Conservation (phyloP, 1,140 invertebrate species). For the Phortica variegata region DNA sequence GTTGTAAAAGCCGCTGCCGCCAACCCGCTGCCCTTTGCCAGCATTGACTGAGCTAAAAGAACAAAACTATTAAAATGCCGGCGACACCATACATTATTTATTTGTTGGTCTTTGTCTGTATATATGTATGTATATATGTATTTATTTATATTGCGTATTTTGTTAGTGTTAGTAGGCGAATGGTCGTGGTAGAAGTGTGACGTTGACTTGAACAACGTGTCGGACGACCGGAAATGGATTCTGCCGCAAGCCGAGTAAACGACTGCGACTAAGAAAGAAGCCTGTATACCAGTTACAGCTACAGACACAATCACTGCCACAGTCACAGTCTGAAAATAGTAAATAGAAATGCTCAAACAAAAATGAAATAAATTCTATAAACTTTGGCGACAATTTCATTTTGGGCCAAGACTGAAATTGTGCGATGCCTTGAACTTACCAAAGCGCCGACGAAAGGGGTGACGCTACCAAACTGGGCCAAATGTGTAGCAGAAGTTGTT, state of each 20-base stretch:
- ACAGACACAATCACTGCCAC: neutral
- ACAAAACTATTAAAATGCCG: constrained; percentile 52
- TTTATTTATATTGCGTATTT: constrained; percentile 25
- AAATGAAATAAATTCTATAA: constrained; percentile 44
- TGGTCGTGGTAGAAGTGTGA: too few species aligned
- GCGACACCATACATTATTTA: constrained; percentile 51
- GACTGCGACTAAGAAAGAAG: constrained; percentile 17
- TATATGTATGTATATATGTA: constrained; percentile 21
- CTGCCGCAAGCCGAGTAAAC: constrained; percentile 3
- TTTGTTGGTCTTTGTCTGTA: constrained; percentile 17
- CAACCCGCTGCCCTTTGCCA: too few species aligned
- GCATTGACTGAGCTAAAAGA: too few species aligned
- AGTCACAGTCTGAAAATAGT: constrained; percentile 16
- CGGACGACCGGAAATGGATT: neutral
- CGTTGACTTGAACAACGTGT: too few species aligned
- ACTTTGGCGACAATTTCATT: constrained; percentile 41
- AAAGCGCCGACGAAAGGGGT: too few species aligned
- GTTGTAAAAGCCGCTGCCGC: too few species aligned
- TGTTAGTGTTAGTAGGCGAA: constrained; percentile 11
- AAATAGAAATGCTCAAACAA: constrained; percentile 52
- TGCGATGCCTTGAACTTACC: too few species aligned
- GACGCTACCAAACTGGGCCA: too few species aligned
- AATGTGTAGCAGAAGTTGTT: too few species aligned
- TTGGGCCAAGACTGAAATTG: too few species aligned
- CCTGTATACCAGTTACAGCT: too few species aligned